Base-by-base conservation (phyloP, 2,888 invertebrate genomes). In the Brenthis ino region DNA sequence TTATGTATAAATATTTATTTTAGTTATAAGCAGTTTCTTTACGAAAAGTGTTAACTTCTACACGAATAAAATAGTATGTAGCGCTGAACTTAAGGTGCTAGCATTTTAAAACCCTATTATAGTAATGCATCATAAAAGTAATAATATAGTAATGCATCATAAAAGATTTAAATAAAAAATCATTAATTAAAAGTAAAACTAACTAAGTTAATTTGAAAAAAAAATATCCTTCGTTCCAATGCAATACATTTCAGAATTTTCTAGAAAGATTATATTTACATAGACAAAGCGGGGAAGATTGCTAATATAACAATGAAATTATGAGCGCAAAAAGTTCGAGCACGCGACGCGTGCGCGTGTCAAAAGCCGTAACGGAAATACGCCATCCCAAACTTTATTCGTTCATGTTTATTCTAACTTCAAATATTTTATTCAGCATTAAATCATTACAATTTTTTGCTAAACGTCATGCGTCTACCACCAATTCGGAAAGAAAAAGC, bases 351-450 rank as follows among this genome's bases (percentile, higher is more conserved):
- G 51, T 51, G 65, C 65, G 65, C 51, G 28, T 14, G 48, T 48
- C n/a, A 14, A 33, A 61, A 50, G 50, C 37, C 50, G 60, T 60
- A 60, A 60, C 58, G 58, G 58, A 60, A 60, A 60, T 60, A 60
- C 28, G n/a, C n/a, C 24, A 48, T 8, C 8, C 2, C 11, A 60
- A 11, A n/a, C 28, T 48, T 58, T 47, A n/a, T 14, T 8, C 24
- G 0, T 11, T 48, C 28, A 8, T 60, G 6, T 54, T 54, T 54
- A 6, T 28, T 54, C 28, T 24, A 54, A 11, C 12, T 24, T 43
- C 11, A 43, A 11, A 43, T 43, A 20, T 20, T 20, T 20, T 28
- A 28, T 28, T 28, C 28, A 4, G 28, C 28, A 28, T 28, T 5
- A 28, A 4, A 4, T 28, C 5, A 28, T 28, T 28, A 28, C 0